Evolutionary conservation across 2,113 vertebrate species (phyloP).

Genomic region (Rhinogobius similis): DNA sequence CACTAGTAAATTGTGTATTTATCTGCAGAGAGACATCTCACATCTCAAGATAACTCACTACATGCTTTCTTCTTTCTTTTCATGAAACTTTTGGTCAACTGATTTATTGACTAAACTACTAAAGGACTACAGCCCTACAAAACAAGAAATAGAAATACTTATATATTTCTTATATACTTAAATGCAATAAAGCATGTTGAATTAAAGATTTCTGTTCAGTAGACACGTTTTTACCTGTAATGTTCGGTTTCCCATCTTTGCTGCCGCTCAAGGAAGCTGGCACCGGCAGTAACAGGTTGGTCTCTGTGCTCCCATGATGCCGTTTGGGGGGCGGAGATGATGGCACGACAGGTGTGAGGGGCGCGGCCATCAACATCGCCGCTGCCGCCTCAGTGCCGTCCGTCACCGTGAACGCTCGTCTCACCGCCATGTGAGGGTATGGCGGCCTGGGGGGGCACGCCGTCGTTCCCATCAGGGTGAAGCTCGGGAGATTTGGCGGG

Average conservation of each 20-base stretch:
- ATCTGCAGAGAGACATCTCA: too few relatives aligned
- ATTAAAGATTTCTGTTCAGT: background rate
- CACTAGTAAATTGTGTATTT: too few relatives aligned
- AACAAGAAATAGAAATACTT: too few relatives aligned
- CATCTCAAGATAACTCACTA: too few relatives aligned
- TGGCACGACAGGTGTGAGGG: constrained; percentile 52
- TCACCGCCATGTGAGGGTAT: constrained; percentile 74
- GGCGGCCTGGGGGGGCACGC: constrained; percentile 43
- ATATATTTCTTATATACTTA: too few relatives aligned
- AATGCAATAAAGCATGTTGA: background rate
- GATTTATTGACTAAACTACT: too few relatives aligned
- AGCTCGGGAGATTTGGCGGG: constrained; percentile 21
- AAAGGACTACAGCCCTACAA: too few relatives aligned
- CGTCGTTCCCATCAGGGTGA: constrained; percentile 36
- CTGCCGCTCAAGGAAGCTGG: constrained; percentile 35
- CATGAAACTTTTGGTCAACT: too few relatives aligned
- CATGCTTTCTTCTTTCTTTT: too few relatives aligned
- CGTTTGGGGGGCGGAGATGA: constrained; percentile 71
- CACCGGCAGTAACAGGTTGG: constrained; percentile 67
- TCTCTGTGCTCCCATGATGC: constrained; percentile 62
- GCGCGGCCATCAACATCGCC: constrained; percentile 49
- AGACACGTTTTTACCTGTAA: constrained; percentile 49
- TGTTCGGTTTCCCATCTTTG: constrained; percentile 23
- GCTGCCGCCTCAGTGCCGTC: constrained; percentile 68
- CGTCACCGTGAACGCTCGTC: constrained; percentile 82